These are phyloP conservation scores for Geopemphigus sp. DNA, from an alignment of 1,140 invertebrate genomes.

Conservation along the genomic window DNA sequence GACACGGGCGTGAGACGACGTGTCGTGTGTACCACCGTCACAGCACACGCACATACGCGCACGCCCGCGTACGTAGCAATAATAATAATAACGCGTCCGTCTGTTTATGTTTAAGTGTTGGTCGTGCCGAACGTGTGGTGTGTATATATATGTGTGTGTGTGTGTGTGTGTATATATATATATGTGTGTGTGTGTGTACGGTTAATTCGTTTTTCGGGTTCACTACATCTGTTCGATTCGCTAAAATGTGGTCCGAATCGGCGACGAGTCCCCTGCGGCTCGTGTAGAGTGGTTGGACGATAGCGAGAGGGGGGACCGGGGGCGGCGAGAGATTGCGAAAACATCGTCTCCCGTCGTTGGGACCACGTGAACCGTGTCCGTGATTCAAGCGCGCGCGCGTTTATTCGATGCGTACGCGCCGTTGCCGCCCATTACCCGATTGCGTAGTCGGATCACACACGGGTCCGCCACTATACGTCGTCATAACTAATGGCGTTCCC, in stretches of 20 bases:
- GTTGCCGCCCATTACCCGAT: constrained; percentile 2
- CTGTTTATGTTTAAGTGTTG: too few relatives aligned
- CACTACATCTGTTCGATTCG: constrained; percentile 25
- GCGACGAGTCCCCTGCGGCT: too few relatives aligned
- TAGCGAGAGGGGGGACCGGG: too few relatives aligned
- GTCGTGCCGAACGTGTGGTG: too few relatives aligned
- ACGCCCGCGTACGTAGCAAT: too few relatives aligned
- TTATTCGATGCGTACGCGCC: neutral
- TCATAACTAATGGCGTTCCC: too few relatives aligned
- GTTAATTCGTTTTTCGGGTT: constrained; percentile 46
- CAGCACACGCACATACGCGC: too few relatives aligned
- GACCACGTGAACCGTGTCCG: constrained; percentile 29
- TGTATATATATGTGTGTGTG: neutral
- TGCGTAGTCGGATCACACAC: too few relatives aligned
- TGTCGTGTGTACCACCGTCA: too few relatives aligned
- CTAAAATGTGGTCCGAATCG: neutral
- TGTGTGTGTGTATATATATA: neutral
- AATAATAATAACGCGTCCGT: too few relatives aligned
- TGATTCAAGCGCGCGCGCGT: neutral
- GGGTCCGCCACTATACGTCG: too few relatives aligned
- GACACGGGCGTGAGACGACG: constrained; percentile 24
- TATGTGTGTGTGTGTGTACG: neutral
- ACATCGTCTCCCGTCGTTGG: neutral
- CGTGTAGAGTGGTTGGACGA: too few relatives aligned
- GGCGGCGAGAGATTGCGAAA: neutral